Evolutionary conservation across 2,888 invertebrate genomes (phyloP), one percentile per base, ranked within the genome.

Genomic region (Apodemia zela): DNA sequence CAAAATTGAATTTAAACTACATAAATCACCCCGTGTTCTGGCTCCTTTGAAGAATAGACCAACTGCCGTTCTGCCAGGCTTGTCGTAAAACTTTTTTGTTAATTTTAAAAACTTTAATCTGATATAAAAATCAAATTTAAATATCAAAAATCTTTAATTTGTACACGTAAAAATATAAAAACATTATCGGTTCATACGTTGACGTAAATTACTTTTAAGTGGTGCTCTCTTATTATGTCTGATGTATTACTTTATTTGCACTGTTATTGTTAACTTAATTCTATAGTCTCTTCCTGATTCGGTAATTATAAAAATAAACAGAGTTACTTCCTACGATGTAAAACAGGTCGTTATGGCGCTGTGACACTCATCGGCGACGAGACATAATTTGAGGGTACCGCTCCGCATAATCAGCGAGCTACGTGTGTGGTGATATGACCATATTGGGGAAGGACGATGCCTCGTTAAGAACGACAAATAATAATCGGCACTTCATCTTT

Each of bases 271-370:
- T 29, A 25, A 57, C 29, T 57, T 29, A 15, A 57, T n/a, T 57
- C 21, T 21, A 57, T 29, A 29, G 29, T 7, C 29, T 57, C 73
- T 90, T 89, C 88, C 89, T 88, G 83, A 68, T 79, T 74, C 72
- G 78, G 79, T 81, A 86, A 88, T 90, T 89, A 87, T 79, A 81
- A 84, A 84, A 87, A 85, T 89, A 87, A 89, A 89, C 86, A 89
- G 84, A 88, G 86, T 87, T 84, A 85, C 89, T 90, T 90, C 90
- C 89, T 89, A 78, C 75, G 81, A 72, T 72, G 74, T 77, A 77
- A 73, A 78, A 81, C 78, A 79, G 77, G 77, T 82, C 80, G 82
- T 84, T 81, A 79, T 78, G 75, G 54, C 71, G 72, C 72, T 73
- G 70, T 68, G 54, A 57, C 54, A 54, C 54, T 54, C 49, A 18